phyloP scores from a whole-genome alignment of 2,113 vertebrate genomes.

The Ancistrus triradiatus region DNA sequence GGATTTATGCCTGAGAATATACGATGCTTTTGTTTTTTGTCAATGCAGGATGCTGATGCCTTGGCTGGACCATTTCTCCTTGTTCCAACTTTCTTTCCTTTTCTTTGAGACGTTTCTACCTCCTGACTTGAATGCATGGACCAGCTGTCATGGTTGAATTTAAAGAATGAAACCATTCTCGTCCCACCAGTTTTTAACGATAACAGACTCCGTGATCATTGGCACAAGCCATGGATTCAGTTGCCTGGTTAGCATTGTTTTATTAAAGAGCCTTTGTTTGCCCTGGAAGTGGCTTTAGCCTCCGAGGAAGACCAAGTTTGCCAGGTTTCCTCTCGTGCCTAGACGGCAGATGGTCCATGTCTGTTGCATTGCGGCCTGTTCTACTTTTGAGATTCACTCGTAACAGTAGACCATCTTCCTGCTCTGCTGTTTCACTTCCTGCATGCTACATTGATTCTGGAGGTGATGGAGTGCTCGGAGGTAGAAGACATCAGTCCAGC shows the following conservation, averaged over 20 bases:
- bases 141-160: too few species aligned
- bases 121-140: slow-evolving; percentile 18
- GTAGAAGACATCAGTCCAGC: slow-evolving; percentile 94
- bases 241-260: slow-evolving; percentile 26
- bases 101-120: slow-evolving; percentile 11
- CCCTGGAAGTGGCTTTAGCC: slow-evolving; percentile 35
- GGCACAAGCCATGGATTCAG: slow-evolving; percentile 29
- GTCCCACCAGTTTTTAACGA: slow-evolving; percentile 11
- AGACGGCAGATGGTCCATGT: slow-evolving; percentile 40
- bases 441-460: slow-evolving; percentile 41
- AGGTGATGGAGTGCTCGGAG: slow-evolving; percentile 85
- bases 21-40: slow-evolving; percentile 22
- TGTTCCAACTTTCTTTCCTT: slow-evolving; percentile 14
- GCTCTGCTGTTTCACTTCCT: background rate
- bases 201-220: slow-evolving; percentile 8
- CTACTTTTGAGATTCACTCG: slow-evolving; percentile 1
- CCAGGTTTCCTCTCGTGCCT: slow-evolving; percentile 29
- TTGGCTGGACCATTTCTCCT: slow-evolving; percentile 7
- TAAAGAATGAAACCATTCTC: too few species aligned
- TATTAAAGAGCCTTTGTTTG: slow-evolving; percentile 27
- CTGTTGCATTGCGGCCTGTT: slow-evolving; percentile 26
- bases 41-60: slow-evolving; percentile 34
- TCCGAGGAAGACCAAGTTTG: slow-evolving; percentile 30
- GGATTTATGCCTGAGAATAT: too few species aligned
- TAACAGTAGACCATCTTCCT: background rate